A percentile compares a stretch with the other conserved stretches of the same genome.
phyloP scores from a whole-genome alignment of 2,113 vertebrate genomes.

The Hymenochirus boettgeri region DNA sequence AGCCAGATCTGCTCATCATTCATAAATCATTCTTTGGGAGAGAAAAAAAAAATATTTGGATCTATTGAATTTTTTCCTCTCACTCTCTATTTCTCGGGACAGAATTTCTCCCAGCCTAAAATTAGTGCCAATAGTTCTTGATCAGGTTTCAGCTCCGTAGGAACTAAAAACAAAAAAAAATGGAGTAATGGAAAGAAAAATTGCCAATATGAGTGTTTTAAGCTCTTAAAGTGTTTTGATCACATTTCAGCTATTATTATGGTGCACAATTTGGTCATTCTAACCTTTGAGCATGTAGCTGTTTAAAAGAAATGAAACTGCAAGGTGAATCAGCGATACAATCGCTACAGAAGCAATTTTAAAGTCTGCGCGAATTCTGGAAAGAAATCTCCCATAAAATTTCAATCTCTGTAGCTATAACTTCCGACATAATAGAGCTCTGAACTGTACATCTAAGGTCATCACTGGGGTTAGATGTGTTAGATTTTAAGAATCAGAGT shows the following conservation, averaged over 20 bases:
- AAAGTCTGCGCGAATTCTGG: slow-evolving; percentile 17
- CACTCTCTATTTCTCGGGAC: too few species aligned
- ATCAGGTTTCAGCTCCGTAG: not conserved
- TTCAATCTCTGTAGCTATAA: slow-evolving; percentile 38
- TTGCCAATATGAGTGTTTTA: too few species aligned
- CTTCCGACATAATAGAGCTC: slow-evolving; percentile 28
- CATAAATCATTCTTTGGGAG: slow-evolving; percentile 22
- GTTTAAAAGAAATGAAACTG: slow-evolving; percentile 22
- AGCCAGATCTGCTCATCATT: slow-evolving; percentile 20
- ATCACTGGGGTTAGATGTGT: slow-evolving; percentile 15
- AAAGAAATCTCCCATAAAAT: slow-evolving; percentile 32
- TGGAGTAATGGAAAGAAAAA: too few species aligned
- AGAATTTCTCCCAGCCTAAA: too few species aligned
- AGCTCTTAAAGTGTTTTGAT: too few species aligned
- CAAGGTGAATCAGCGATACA: slow-evolving; percentile 17
- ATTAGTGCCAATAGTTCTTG: slow-evolving; percentile 3
- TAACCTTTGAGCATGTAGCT: slow-evolving; percentile 28
- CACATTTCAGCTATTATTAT: slow-evolving; percentile 15
- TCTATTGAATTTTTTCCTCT: not conserved
- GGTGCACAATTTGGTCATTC: slow-evolving; percentile 20
- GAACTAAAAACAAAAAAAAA: too few species aligned
- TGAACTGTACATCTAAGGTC: slow-evolving; percentile 23
- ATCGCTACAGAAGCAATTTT: slow-evolving; percentile 29
- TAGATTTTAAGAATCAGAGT: slow-evolving; percentile 29
- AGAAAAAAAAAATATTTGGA: too few species aligned